Evolutionary conservation across 2,113 vertebrate genomes (phyloP), one percentile per base, ranked within the genome.

Genomic region (Oryzias woworae): DNA sequence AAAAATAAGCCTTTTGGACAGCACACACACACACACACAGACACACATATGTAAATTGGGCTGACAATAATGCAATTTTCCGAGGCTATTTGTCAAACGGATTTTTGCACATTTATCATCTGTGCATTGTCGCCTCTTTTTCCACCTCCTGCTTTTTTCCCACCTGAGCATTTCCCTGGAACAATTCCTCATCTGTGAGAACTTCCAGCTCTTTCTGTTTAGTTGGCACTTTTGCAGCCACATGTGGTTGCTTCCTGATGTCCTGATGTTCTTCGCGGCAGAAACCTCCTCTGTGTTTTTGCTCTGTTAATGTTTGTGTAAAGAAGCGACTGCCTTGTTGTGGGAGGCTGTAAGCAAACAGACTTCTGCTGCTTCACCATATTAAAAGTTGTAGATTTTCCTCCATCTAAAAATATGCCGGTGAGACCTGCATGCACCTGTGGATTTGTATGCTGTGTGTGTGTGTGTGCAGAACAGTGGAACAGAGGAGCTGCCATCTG

Each of bases 401-500:
- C 5, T 28, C 26, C 26, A 28, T 28, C 8, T 36, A 36, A 36
- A 36, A 36, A 10, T 36, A 36, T 36, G 36, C 36, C 10, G 10
- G 10, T 36, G 36, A 36, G 36, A 36, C 36, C 12, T 36, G 36
- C 10, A 36, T 36, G 36, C 36, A 36, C 36, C 36, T 36, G 36
- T 36, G 36, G 36, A 36, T 36, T 36, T 36, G 36, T 36, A 36
- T 36, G 36, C 36, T 36, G 36, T 36, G 36, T 36, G 36, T 65
- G 52, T 68, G 0, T 73, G 4, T 69, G 57, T 71, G 66, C 55
- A 51, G 15, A 43, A 43, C 58, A 52, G 71, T 75, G 74, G 71
- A 75, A 71, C 66, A 84, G 85, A 70, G 72, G 70, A 63, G 58
- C 56, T 69, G 73, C 82, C 85, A 84, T 86, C 84, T 87, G 84